Evolutionary conservation across 2,797 vertebrate species (phyloP).

Genomic region (Manis javanica): DNA sequence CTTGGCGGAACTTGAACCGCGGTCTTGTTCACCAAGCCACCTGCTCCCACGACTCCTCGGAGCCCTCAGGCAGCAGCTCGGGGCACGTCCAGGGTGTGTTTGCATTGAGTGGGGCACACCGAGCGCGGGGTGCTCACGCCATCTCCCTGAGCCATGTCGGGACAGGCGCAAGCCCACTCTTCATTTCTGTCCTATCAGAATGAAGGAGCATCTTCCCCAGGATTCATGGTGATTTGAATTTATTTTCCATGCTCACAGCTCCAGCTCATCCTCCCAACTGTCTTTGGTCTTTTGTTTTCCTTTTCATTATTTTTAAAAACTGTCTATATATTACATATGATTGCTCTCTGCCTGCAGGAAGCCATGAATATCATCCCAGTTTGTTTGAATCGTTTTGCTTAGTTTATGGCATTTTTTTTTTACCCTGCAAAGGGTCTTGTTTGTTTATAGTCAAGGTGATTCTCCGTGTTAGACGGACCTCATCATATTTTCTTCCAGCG

Average conservation of each 20-base stretch:
- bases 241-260: accelerated
- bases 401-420: accelerated
- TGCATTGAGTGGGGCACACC: accelerated
- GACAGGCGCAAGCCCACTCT: accelerated
- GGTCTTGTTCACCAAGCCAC: accelerated
- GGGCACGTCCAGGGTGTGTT: accelerated
- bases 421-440: accelerated
- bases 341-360: accelerated
- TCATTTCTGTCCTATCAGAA: accelerated
- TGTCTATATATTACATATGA: accelerated
- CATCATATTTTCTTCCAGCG: accelerated
- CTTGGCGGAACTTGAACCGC: too few relatives aligned
- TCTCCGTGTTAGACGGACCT: accelerated
- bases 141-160: neutral
- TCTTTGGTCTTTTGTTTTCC: neutral
- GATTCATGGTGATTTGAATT: too few relatives aligned
- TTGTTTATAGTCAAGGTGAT: neutral
- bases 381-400: accelerated
- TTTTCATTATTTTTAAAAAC: neutral
- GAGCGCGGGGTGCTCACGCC: accelerated
- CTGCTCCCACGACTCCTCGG: accelerated
- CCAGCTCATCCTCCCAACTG: accelerated
- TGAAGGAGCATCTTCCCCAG: accelerated
- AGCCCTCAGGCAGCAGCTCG: accelerated
- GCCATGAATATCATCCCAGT: accelerated